Evolutionary conservation across 2,888 invertebrate species (phyloP), one percentile per base, ranked within the genome.

Genomic region (Lymantria dispar): DNA sequence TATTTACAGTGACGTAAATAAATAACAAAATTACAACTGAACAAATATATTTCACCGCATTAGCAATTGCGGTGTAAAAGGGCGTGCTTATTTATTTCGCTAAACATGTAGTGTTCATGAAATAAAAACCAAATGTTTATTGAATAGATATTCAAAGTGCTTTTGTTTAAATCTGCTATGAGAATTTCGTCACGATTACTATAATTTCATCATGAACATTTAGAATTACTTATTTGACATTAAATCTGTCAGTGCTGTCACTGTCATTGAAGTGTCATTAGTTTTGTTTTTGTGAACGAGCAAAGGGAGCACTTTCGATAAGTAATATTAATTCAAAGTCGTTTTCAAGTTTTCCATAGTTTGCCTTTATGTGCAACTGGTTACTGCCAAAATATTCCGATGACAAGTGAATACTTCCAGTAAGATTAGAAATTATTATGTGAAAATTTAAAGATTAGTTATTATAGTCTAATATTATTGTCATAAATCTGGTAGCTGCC

Each of bases 1-100:
- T 82, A 83, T 82, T 83, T 77, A 73, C 64, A 63, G 60, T 88
- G 89, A 88, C 88, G 87, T 78, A 83, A 85, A 80, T 72, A 67
- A 67, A 73, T 41, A 41, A 41, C 14, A n/a, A 74, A 70, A 72
- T 72, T 68, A 68, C 83, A 85, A 80, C 79, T 85, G 82, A 72
- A 68, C 68, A 78, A 83, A 83, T 77, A 56, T 43, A 38, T 50
- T 29, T 47, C 39, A 47, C 41, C 45, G 33, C 47, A 1, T 38
- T 38, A 7, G n/a, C 12, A 3, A 7, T 2, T n/a, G 8, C 38
- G 38, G n/a, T 38, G n/a, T 38, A 33, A 22, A 3, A 1, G 38
- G n/a, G 11, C 38, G 52, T 45, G 43, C 42, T 48, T 45, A 46
- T 55, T 44, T 15, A 49, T 50, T 38, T 45, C 45, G 45, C 45